phyloP scores from a whole-genome alignment of 2,888 invertebrate genomes.

The Micropterix aruncella region DNA sequence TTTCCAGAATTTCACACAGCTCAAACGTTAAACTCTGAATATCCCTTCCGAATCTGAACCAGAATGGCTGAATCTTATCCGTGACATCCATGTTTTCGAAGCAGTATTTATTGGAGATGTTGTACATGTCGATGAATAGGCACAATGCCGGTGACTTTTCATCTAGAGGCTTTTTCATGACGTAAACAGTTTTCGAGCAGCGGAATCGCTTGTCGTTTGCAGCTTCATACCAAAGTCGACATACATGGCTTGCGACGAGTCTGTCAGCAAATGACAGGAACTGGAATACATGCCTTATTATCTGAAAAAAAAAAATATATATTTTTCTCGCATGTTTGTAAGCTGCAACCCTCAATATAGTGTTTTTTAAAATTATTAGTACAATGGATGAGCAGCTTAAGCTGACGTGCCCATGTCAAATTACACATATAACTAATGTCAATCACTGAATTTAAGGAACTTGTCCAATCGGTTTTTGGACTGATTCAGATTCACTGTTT shows the following conservation, averaged over 20 bases:
- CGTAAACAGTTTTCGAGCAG: conserved; percentile 34
- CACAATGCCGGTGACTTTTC: conserved; percentile 26
- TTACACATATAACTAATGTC: too few species aligned
- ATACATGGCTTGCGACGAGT: conserved; percentile 49
- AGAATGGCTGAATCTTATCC: conserved; percentile 33
- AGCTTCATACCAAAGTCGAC: conserved; percentile 51
- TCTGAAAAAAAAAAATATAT: conserved; percentile 33
- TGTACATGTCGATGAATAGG: conserved; percentile 26
- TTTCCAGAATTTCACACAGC: conserved; percentile 49
- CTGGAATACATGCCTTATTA: conserved; percentile 47
- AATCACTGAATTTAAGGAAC: too few species aligned
- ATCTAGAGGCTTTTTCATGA: conserved; percentile 28
- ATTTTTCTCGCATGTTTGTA: too few species aligned
- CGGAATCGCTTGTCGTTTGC: conserved; percentile 44
- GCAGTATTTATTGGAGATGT: conserved; percentile 32
- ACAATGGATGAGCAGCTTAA: too few species aligned
- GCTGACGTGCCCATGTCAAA: too few species aligned
- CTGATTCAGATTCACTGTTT: too few species aligned
- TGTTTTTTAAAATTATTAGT: too few species aligned
- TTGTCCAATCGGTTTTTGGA: too few species aligned
- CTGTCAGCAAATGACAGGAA: conserved; percentile 50
- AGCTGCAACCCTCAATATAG: too few species aligned
- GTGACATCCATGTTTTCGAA: conserved; percentile 42
- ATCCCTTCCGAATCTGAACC: conserved; percentile 41
- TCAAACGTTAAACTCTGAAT: conserved; percentile 40